These are phyloP conservation scores for Leptodactylus fuscus DNA, from an alignment of 2,113 vertebrate species.

Conservation along the genomic window DNA sequence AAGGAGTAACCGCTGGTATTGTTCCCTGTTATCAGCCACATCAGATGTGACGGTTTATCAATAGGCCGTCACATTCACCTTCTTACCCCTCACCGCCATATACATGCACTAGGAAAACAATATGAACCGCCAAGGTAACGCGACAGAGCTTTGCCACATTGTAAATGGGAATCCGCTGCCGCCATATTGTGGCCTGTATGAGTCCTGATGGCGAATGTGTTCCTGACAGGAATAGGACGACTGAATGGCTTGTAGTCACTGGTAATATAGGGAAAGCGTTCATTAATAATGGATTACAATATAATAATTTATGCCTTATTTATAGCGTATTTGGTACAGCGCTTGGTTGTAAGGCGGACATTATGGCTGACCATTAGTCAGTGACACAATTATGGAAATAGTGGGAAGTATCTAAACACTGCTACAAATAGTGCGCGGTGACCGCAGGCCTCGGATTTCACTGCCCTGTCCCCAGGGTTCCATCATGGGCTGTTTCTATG, in stretches of 20 bases:
- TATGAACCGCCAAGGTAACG: too few relatives aligned
- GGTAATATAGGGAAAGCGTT: neutral
- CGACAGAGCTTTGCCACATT: too few relatives aligned
- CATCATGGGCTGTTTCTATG: slow-evolving; percentile 42
- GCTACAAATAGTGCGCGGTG: slow-evolving; percentile 9
- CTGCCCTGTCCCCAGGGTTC: slow-evolving; percentile 24
- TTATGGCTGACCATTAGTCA: neutral
- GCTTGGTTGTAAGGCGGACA: neutral
- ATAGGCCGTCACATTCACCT: too few relatives aligned
- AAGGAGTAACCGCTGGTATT: neutral
- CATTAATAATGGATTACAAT: neutral
- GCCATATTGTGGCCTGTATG: too few relatives aligned
- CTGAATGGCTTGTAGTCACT: neutral
- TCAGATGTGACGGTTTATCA: too few relatives aligned
- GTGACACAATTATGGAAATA: slow-evolving; percentile 45
- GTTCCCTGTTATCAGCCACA: too few relatives aligned
- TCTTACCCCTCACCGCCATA: too few relatives aligned
- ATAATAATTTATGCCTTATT: neutral
- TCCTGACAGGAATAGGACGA: neutral
- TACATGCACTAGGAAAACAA: too few relatives aligned
- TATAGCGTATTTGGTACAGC: neutral
- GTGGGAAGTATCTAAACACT: slow-evolving; percentile 13
- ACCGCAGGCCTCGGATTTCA: slow-evolving; percentile 20
- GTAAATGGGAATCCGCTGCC: too few relatives aligned
- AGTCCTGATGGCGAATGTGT: too few relatives aligned